phyloP scores from a whole-genome alignment of 1,140 invertebrate genomes.

The Orius insidiosus region DNA sequence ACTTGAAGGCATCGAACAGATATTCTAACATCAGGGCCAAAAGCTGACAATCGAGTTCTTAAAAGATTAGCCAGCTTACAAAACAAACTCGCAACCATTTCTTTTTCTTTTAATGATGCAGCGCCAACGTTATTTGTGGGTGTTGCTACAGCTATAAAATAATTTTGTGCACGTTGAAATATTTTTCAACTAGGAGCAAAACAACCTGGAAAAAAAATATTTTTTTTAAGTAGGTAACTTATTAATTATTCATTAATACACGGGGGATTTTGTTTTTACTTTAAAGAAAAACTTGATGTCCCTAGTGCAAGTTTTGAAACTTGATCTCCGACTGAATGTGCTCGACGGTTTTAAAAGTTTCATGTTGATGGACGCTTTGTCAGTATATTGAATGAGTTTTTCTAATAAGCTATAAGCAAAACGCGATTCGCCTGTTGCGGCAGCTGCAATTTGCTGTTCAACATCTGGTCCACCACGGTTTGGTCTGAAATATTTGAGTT shows the following conservation, averaged over 20 bases:
- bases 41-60: constrained; percentile 78
- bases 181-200: constrained; percentile 94
- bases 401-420: constrained; percentile 95
- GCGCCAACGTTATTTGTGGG: constrained; percentile 81
- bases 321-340: constrained; percentile 78
- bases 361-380: constrained; percentile 95
- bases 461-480: constrained; percentile 39
- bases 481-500: constrained; percentile 38
- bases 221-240: no score
- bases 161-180: constrained; percentile 94
- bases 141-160: constrained; percentile 87
- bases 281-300: constrained; percentile 99
- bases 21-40: constrained; percentile 92
- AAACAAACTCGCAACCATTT: constrained; percentile 96
- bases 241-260: no score
- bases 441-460: constrained; percentile 51
- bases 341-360: constrained; percentile 84
- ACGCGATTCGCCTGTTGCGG: constrained; percentile 67
- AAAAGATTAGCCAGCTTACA: constrained; percentile 89
- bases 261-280: no score
- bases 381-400: constrained; percentile 92
- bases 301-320: constrained; percentile 86
- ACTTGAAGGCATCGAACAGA: constrained; percentile 90
- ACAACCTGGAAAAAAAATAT: no score
- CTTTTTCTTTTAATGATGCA: constrained; percentile 95